phyloP scores from a whole-genome alignment of 2,797 vertebrate genomes.

The Onychomys leucogaster region DNA sequence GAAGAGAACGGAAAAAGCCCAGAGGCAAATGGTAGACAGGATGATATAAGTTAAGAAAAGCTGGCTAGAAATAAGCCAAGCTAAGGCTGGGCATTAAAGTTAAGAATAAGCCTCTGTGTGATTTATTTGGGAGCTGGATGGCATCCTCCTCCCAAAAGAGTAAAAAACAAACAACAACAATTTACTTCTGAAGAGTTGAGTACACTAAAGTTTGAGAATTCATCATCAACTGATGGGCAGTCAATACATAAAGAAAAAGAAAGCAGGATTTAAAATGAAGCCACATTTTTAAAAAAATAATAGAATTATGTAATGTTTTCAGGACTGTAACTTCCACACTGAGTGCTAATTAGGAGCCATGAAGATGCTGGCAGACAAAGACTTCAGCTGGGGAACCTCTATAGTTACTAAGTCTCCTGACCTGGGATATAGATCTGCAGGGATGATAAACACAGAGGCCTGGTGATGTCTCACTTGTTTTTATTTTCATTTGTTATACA shows the following conservation, averaged over 20 bases:
- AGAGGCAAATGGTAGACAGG: no score
- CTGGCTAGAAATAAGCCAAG: no score
- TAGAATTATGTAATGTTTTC: neutral
- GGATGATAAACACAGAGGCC: neutral
- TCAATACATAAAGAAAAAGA: slow-evolving; percentile 62
- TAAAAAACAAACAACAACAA: no score
- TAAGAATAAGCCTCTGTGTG: no score
- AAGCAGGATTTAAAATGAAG: slow-evolving; percentile 42
- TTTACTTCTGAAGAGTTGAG: slow-evolving; percentile 29
- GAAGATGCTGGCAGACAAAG: neutral
- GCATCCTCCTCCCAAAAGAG: no score
- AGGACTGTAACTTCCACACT: neutral
- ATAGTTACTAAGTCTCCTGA: neutral
- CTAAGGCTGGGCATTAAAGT: no score
- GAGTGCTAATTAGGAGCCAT: neutral
- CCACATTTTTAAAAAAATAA: neutral
- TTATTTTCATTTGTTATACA: slow-evolving; percentile 9
- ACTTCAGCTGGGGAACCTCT: neutral
- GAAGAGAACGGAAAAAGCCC: no score
- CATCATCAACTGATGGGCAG: slow-evolving; percentile 26
- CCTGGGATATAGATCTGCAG: neutral
- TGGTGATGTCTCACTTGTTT: neutral
- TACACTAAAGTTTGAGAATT: neutral
- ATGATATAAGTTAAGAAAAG: no score
- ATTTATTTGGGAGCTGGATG: no score